These are phyloP conservation scores for Corynorhinus townsendii DNA, from an alignment of 2,113 vertebrate genomes.

Conservation along the genomic window DNA sequence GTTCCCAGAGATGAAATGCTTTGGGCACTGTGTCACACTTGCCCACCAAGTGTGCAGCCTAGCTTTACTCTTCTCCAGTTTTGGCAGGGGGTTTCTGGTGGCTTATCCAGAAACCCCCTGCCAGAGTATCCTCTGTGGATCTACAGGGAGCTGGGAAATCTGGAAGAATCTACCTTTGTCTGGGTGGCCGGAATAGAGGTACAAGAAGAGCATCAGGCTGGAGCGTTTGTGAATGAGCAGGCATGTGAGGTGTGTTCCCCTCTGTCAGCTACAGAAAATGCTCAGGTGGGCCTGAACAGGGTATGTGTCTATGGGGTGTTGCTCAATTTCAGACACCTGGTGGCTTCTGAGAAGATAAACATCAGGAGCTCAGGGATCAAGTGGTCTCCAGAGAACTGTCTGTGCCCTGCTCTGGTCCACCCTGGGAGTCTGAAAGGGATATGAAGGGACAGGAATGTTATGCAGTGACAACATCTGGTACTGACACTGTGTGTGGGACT, in stretches of 20 bases:
- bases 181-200: not conserved
- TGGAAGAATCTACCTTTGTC: not conserved
- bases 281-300: too few species aligned
- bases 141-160: not conserved
- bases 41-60: not conserved
- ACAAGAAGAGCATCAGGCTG: not conserved
- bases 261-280: not conserved
- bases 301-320: accelerated
- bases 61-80: not conserved
- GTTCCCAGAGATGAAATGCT: not conserved
- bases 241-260: not conserved
- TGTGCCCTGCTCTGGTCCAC: not conserved
- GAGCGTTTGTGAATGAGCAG: not conserved
- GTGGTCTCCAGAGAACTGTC: not conserved
- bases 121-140: not conserved
- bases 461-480: not conserved
- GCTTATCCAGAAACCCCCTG: too few species aligned
- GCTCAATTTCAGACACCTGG: not conserved
- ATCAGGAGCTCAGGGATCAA: not conserved
- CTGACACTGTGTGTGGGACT: not conserved
- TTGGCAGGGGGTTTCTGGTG: not conserved
- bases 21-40: not conserved
- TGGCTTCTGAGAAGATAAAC: not conserved
- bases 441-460: not conserved
- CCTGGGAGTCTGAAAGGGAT: not conserved